phyloP scores from a whole-genome alignment of 1,140 invertebrate species.

The Delia radicum region DNA sequence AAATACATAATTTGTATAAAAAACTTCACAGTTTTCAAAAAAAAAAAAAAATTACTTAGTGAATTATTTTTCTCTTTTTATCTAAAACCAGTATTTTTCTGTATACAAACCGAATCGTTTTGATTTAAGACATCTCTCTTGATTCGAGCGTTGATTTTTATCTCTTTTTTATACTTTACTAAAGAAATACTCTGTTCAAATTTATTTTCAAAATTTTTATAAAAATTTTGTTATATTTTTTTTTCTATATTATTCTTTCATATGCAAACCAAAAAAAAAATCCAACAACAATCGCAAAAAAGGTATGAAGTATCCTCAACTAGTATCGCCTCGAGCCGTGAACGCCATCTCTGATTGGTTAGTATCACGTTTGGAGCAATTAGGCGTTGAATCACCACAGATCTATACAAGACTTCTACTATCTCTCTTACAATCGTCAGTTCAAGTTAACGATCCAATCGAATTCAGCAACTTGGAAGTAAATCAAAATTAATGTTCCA shows the following conservation, averaged over 20 bases:
- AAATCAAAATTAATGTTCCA: constrained; percentile 27
- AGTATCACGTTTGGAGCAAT: constrained; percentile 38
- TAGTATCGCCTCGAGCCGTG: constrained; percentile 37
- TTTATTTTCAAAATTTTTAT: not conserved
- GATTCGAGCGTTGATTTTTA: too few relatives aligned
- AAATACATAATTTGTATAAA: too few relatives aligned
- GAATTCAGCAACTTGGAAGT: constrained; percentile 37
- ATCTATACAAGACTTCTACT: constrained; percentile 37
- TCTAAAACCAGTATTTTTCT: too few relatives aligned
- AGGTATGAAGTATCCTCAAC: constrained; percentile 41
- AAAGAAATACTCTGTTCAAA: not conserved
- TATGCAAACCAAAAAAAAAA: constrained; percentile 10
- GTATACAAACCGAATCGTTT: too few relatives aligned
- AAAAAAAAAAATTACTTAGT: too few relatives aligned
- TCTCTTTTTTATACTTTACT: too few relatives aligned
- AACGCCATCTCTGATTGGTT: constrained; percentile 41
- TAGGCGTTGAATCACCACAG: constrained; percentile 36
- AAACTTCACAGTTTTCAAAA: too few relatives aligned
- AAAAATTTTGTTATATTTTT: not conserved
- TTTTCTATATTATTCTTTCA: not conserved
- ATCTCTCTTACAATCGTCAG: constrained; percentile 38
- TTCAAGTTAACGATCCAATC: constrained; percentile 38
- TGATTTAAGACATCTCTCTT: too few relatives aligned
- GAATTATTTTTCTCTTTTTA: too few relatives aligned
- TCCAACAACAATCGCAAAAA: not conserved